These are phyloP conservation scores for Montipora sp. DNA, from an alignment of 64 coral and sea anemone species.

Conservation along the genomic window DNA sequence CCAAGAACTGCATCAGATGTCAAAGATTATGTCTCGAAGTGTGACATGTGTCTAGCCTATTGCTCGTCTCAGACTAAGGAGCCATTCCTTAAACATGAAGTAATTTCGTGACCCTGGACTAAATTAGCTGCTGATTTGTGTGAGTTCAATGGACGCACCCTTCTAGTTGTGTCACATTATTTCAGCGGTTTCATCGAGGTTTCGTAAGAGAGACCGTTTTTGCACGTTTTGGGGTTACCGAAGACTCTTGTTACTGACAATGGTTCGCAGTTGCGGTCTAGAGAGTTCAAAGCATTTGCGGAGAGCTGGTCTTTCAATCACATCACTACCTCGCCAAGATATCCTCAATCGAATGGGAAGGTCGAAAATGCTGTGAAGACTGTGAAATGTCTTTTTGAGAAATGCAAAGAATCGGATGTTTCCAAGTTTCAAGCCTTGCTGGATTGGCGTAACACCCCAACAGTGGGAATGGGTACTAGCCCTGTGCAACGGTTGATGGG, in stretches of 20 bases:
- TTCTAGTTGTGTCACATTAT: neutral
- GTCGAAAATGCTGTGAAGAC: constrained; percentile 7
- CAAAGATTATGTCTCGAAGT: neutral
- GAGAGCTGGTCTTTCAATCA: constrained; percentile 3
- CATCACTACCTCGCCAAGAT: neutral
- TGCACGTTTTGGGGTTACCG: constrained; percentile 14
- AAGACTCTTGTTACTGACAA: constrained; percentile 5
- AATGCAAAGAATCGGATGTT: constrained; percentile 19
- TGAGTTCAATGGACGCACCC: neutral
- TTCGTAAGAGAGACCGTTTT: neutral
- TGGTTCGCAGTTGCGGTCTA: neutral
- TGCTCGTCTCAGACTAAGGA: neutral
- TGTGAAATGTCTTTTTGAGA: constrained; percentile 20
- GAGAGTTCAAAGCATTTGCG: constrained; percentile 4
- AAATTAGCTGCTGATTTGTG: neutral
- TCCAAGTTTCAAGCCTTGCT: neutral
- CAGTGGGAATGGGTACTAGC: neutral
- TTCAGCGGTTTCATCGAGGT: neutral
- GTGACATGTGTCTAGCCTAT: neutral
- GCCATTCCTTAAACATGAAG: constrained; percentile 1
- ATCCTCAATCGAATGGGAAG: neutral
- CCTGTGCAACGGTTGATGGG: constrained; percentile 1
- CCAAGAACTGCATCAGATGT: neutral
- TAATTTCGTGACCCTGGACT: neutral
- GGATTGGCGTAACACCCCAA: neutral